Evolutionary conservation across 2,888 invertebrate genomes (phyloP).

Genomic region (Ophraella communa): DNA sequence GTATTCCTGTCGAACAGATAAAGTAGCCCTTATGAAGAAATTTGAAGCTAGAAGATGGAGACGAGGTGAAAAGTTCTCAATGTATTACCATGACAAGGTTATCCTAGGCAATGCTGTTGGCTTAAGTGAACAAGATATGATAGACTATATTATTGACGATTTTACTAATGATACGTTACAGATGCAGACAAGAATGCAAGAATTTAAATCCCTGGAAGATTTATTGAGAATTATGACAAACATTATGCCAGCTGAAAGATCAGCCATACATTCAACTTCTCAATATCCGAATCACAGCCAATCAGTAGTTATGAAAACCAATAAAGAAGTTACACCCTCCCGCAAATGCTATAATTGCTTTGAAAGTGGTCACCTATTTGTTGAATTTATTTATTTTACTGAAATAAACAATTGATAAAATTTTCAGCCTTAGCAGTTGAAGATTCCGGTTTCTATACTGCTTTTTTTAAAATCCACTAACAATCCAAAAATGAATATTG

Average conservation of each 20-base stretch:
- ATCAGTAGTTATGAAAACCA: background rate
- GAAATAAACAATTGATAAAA: too few relatives aligned
- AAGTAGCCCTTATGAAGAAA: background rate
- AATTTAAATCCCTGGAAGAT: background rate
- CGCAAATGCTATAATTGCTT: background rate
- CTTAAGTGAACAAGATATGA: background rate
- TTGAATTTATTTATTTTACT: too few relatives aligned
- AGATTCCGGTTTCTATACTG: too few relatives aligned
- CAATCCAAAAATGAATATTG: too few relatives aligned
- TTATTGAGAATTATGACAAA: background rate
- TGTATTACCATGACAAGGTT: background rate
- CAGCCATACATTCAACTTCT: background rate
- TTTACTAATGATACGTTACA: background rate
- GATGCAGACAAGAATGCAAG: background rate
- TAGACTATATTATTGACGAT: background rate
- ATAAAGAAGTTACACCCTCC: background rate
- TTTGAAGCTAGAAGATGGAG: too few relatives aligned
- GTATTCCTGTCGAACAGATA: too few relatives aligned
- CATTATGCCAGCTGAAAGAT: background rate
- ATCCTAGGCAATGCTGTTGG: background rate
- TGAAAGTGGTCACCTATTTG: background rate
- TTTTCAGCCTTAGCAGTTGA: too few relatives aligned
- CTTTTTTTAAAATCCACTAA: too few relatives aligned
- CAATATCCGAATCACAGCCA: background rate
- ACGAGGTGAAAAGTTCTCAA: background rate